Evolutionary conservation across 2,113 vertebrate genomes (phyloP).

Genomic region (Anoplopoma fimbria): DNA sequence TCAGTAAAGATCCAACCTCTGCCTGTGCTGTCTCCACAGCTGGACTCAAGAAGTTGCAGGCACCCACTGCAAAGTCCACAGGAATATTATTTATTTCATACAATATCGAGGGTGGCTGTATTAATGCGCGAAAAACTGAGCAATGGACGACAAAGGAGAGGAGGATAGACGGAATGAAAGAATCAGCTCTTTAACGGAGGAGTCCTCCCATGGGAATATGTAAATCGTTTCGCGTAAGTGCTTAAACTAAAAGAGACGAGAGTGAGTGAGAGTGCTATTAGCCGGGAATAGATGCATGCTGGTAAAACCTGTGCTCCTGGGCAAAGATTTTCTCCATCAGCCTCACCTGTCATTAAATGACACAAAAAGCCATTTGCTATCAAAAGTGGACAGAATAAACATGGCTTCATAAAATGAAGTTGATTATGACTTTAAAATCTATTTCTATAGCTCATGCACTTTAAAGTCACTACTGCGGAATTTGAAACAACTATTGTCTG

Average conservation of each 20-base stretch:
- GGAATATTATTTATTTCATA: slow-evolving; percentile 47
- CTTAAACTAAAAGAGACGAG: slow-evolving; percentile 51
- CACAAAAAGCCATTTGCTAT: slow-evolving; percentile 34
- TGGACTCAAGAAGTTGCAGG: slow-evolving; percentile 36
- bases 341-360: slow-evolving; percentile 31
- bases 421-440: background rate
- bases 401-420: background rate
- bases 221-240: slow-evolving; percentile 68
- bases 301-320: slow-evolving; percentile 38
- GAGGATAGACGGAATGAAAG: slow-evolving; percentile 63
- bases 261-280: slow-evolving; percentile 51
- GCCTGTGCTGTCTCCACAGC: slow-evolving; percentile 21
- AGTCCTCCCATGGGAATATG: slow-evolving; percentile 60
- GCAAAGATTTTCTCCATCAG: slow-evolving; percentile 30
- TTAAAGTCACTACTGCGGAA: slow-evolving; percentile 10
- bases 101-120: slow-evolving; percentile 48
- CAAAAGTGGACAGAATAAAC: slow-evolving; percentile 23
- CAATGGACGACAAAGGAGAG: slow-evolving; percentile 35
- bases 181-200: slow-evolving; percentile 63
- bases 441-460: background rate
- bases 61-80: slow-evolving; percentile 32
- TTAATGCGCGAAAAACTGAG: slow-evolving; percentile 52
- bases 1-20: background rate
- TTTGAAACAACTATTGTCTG: background rate
- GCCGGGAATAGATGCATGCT: slow-evolving; percentile 25